These are phyloP conservation scores for Agrotis clavis DNA, from an alignment of 2,888 invertebrate species.

Conservation along the genomic window DNA sequence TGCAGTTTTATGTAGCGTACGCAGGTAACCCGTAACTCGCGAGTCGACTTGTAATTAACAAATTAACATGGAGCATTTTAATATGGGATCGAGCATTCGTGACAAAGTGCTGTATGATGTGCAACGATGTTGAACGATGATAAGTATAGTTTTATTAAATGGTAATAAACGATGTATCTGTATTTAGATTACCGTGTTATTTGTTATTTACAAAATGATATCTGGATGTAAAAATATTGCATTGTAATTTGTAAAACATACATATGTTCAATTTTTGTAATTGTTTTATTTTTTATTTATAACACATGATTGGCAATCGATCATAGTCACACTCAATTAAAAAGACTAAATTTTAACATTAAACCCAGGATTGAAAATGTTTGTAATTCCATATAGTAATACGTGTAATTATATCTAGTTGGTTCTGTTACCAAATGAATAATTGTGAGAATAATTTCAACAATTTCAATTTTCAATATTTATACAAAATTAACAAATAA, in stretches of 20 bases:
- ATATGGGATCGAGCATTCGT: conserved; percentile 45
- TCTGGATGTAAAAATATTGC: conserved; percentile 5
- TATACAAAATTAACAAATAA: background rate
- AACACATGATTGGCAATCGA: background rate
- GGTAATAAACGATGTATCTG: conserved; percentile 21
- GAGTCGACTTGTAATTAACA: conserved; percentile 59
- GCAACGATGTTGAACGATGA: conserved; percentile 49
- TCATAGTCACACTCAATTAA: too few species aligned
- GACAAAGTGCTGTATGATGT: conserved; percentile 41
- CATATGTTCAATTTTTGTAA: background rate
- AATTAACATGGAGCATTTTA: conserved; percentile 64
- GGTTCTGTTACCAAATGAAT: too few species aligned
- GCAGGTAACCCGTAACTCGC: conserved; percentile 60
- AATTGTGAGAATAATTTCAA: too few species aligned
- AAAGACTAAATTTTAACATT: too few species aligned
- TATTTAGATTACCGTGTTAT: conserved; percentile 18
- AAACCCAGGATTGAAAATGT: too few species aligned
- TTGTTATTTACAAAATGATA: conserved; percentile 13
- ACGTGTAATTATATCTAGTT: too few species aligned
- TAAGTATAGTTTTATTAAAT: conserved; percentile 46
- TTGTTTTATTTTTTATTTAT: background rate
- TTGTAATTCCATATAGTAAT: too few species aligned
- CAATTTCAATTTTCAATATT: too few species aligned
- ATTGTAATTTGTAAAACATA: too few species aligned
- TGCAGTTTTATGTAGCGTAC: conserved; percentile 69